phyloP scores from a whole-genome alignment of 2,888 invertebrate genomes.

The Ornithoptera priamus region DNA sequence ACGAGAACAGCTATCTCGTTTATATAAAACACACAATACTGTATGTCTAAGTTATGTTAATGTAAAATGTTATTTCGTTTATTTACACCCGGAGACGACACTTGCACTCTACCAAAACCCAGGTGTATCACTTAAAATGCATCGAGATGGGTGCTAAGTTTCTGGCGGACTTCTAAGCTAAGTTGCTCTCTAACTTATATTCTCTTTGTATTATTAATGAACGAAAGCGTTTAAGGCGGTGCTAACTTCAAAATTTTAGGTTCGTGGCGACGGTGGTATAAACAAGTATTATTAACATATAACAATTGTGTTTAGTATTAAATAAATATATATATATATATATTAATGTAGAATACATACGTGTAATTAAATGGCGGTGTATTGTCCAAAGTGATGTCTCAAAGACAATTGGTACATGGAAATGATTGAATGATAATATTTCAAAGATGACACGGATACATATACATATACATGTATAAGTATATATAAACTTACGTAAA shows the following conservation, averaged over 20 bases:
- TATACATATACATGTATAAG: too few relatives aligned
- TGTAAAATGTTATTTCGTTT: not conserved
- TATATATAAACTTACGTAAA: too few relatives aligned
- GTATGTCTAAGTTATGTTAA: not conserved
- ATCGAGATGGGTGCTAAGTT: conserved; percentile 14
- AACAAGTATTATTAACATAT: not conserved
- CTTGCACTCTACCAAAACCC: conserved; percentile 29
- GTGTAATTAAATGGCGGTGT: too few relatives aligned
- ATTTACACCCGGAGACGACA: not conserved
- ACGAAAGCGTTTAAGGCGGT: not conserved
- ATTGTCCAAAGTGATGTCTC: too few relatives aligned
- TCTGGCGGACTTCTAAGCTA: conserved; percentile 5
- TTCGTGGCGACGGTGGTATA: not conserved
- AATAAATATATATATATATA: too few relatives aligned
- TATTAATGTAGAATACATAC: too few relatives aligned
- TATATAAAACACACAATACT: too few relatives aligned
- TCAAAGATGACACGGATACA: too few relatives aligned
- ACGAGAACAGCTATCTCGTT: too few relatives aligned
- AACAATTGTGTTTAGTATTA: too few relatives aligned
- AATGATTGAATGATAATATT: too few relatives aligned
- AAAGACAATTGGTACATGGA: too few relatives aligned
- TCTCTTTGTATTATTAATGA: conserved; percentile 13
- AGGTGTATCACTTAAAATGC: conserved; percentile 30
- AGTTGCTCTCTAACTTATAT: conserved; percentile 18
- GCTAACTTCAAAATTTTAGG: not conserved